Evolutionary conservation across 2,888 invertebrate genomes (phyloP).

Genomic region (Stegana nigrithorax): DNA sequence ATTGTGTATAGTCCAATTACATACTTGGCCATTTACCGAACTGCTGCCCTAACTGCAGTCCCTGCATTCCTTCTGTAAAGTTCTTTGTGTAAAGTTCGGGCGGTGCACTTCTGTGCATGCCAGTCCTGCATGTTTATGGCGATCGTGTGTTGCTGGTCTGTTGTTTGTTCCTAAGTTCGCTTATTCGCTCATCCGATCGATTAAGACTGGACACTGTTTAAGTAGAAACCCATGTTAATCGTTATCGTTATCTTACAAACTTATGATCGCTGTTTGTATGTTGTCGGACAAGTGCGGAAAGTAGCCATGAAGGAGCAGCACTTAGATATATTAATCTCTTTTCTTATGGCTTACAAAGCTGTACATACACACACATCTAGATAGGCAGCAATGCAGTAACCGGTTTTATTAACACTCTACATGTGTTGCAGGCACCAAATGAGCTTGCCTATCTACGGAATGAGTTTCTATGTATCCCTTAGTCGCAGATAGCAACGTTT

Average conservation of each 20-base stretch:
- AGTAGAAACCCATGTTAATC: constrained; percentile 62
- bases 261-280: constrained; percentile 56
- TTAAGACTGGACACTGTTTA: constrained; percentile 44
- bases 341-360: background rate
- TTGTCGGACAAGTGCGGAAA: constrained; percentile 33
- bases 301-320: background rate
- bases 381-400: background rate
- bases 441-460: no score
- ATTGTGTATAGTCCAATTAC: no score
- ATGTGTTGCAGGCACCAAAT: no score
- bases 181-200: background rate
- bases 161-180: background rate
- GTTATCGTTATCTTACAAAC: constrained; percentile 58
- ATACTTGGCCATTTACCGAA: no score
- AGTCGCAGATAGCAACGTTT: no score
- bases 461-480: no score
- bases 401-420: no score
- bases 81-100: no score
- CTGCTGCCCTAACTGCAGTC: no score
- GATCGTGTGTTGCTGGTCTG: background rate
- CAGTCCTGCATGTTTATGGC: no score
- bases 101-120: no score
- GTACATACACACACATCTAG: background rate
- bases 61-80: no score
- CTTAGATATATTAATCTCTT: constrained; percentile 6